Evolutionary conservation across 2,888 invertebrate genomes (phyloP).

Genomic region (Augiades crinisus): DNA sequence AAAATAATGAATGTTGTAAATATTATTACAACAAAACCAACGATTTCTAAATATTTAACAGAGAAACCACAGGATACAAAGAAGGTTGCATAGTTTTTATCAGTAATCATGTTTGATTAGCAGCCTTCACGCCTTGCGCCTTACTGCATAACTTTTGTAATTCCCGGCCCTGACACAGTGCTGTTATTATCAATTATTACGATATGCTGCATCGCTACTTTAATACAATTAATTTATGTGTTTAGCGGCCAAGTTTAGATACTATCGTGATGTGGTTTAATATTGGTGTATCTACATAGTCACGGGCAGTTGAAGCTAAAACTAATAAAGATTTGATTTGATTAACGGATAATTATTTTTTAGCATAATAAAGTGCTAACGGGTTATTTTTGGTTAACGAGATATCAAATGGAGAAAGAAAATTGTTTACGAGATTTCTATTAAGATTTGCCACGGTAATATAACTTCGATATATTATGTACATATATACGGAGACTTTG

Average conservation of each 20-base stretch:
- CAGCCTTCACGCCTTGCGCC: conserved; percentile 32
- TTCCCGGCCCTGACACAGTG: conserved; percentile 26
- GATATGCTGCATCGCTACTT: conserved; percentile 4
- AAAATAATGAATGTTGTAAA: conserved; percentile 8
- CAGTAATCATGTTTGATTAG: conserved; percentile 31
- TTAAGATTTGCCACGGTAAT: too few relatives aligned
- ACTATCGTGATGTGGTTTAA: background rate
- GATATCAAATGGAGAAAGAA: too few relatives aligned
- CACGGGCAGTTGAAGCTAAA: too few relatives aligned
- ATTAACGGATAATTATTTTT: too few relatives aligned
- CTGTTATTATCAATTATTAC: conserved; percentile 25
- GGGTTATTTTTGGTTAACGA: too few relatives aligned
- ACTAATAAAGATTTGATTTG: too few relatives aligned
- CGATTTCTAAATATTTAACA: conserved; percentile 31
- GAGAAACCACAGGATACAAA: conserved; percentile 38
- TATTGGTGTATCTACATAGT: too few relatives aligned
- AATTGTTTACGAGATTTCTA: too few relatives aligned
- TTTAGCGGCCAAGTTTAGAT: conserved; percentile 1
- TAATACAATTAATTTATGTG: conserved; percentile 7
- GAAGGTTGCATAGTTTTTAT: conserved; percentile 37
- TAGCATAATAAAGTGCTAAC: too few relatives aligned
- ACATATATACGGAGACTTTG: too few relatives aligned
- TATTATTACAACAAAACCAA: background rate
- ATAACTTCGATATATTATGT: too few relatives aligned
- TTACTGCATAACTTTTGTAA: conserved; percentile 28